Conservation (phyloP, 1,140 invertebrate species). For the Megalopta genalis region DNA sequence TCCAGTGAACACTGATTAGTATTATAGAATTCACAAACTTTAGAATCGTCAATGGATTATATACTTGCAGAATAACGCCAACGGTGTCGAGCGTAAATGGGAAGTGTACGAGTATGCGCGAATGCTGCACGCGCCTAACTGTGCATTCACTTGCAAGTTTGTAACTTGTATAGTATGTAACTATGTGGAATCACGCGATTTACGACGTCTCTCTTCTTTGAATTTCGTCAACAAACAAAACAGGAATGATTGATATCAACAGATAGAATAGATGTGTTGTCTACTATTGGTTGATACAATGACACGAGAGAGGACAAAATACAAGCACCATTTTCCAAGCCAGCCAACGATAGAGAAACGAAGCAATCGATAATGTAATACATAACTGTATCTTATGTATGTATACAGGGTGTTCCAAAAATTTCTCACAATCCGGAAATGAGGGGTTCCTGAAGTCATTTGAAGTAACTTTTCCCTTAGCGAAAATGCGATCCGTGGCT, state of each 20-base stretch:
- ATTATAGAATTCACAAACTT: background rate
- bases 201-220: background rate
- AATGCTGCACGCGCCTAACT: background rate
- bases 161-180: background rate
- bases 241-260: background rate
- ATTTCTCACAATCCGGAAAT: too few species aligned
- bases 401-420: background rate
- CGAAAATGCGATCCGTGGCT: too few species aligned
- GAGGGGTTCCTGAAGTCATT: too few species aligned
- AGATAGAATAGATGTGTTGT: background rate
- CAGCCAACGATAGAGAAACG: slow-evolving; percentile 8
- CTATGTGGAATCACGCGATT: background rate
- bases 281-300: slow-evolving; percentile 17
- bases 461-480: too few species aligned
- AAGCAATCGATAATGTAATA: slow-evolving; percentile 23
- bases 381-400: slow-evolving; percentile 29
- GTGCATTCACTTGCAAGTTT: background rate
- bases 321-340: background rate
- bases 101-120: background rate
- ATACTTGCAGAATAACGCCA: background rate
- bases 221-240: background rate
- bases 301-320: slow-evolving; percentile 28
- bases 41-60: background rate
- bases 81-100: background rate
- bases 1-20: background rate